A percentile compares a stretch with the other conserved stretches of the same genome.
Evolutionary conservation across 2,113 vertebrate genomes (phyloP).

Genomic region (Podarcis muralis): DNA sequence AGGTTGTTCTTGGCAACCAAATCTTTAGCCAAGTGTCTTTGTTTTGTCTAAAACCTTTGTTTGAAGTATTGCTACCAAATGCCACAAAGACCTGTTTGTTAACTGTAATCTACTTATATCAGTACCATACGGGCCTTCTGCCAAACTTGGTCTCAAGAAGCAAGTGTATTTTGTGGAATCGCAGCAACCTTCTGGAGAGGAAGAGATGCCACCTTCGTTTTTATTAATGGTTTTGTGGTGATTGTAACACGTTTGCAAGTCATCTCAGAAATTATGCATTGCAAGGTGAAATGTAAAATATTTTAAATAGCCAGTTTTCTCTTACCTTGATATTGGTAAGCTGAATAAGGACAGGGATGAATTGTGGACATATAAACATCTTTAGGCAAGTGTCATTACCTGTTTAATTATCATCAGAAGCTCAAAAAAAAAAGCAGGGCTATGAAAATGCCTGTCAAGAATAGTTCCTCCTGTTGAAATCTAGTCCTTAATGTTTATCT

Average conservation of each 20-base stretch:
- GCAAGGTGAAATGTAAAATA: not conserved
- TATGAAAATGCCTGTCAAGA: not conserved
- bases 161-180: not conserved
- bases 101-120: not conserved
- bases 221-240: not conserved
- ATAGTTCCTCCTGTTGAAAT: not conserved
- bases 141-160: not conserved
- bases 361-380: not conserved
- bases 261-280: not conserved
- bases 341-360: not conserved
- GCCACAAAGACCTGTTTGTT: not conserved
- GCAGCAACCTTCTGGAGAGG: not conserved
- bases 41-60: not conserved
- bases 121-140: not conserved
- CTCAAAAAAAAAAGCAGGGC: not conserved
- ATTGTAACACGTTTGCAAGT: not conserved
- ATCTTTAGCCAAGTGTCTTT: not conserved
- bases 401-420: not conserved
- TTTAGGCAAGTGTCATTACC: not conserved
- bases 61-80: not conserved
- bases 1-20: not conserved
- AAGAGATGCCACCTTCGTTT: no score
- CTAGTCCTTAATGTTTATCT: not conserved
- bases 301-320: not conserved
- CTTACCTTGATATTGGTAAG: not conserved